Conservation (phyloP, 2,888 invertebrate species). For the Scaptomyza tumidula region DNA sequence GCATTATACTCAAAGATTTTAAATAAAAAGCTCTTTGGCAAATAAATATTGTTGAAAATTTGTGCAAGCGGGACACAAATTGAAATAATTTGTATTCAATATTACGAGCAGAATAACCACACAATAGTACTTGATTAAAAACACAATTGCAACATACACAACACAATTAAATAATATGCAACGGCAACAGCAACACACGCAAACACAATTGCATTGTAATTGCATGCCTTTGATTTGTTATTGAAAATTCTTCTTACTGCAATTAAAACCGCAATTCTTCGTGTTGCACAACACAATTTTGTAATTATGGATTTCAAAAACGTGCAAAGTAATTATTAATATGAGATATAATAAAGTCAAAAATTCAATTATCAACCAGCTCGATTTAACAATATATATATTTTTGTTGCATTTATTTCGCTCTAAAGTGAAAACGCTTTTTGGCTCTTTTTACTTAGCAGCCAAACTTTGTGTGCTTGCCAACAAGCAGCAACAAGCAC, state of each 20-base stretch:
- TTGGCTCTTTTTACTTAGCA: too few relatives aligned
- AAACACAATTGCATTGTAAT: background rate
- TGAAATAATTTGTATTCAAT: background rate
- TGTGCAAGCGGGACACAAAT: background rate
- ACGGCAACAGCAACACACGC: too few relatives aligned
- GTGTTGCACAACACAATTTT: background rate
- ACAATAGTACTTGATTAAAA: background rate
- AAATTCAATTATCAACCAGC: background rate
- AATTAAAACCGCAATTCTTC: background rate
- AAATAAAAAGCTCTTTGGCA: background rate
- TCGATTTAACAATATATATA: background rate
- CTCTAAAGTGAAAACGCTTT: too few relatives aligned
- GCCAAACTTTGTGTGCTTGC: too few relatives aligned
- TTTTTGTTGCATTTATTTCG: too few relatives aligned
- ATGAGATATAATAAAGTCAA: background rate
- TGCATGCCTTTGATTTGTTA: background rate
- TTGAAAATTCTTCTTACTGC: background rate
- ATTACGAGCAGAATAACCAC: background rate
- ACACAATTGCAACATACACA: background rate
- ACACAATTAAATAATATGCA: too few relatives aligned
- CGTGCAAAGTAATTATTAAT: background rate
- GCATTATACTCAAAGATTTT: background rate
- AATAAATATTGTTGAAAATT: background rate
- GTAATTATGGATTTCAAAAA: background rate
- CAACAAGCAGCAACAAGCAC: conserved; percentile 19